Evolutionary conservation across 2,113 vertebrate species (phyloP).

Genomic region (Pantherophis guttatus): DNA sequence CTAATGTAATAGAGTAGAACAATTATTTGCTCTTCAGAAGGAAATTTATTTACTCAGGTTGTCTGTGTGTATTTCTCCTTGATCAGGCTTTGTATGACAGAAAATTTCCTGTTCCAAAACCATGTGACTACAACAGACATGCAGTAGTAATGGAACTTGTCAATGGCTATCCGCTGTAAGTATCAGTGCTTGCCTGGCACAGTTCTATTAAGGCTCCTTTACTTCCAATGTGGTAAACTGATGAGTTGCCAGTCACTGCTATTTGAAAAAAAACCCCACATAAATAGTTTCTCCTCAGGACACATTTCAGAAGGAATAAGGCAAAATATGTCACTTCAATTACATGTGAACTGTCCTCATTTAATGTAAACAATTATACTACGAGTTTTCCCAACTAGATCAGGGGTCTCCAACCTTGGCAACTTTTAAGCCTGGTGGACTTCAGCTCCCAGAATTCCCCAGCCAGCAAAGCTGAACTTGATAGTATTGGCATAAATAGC

Average conservation of each 20-base stretch:
- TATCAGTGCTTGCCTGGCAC: conserved; percentile 36
- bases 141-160: conserved; percentile 95
- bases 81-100: conserved; percentile 86
- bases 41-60: background rate
- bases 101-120: conserved; percentile 94
- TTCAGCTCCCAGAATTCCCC: too few relatives aligned
- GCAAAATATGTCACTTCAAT: background rate
- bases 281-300: background rate
- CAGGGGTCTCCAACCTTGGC: too few relatives aligned
- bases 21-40: background rate
- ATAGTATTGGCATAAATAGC: background rate
- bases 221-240: background rate
- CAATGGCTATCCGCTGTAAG: conserved; percentile 93
- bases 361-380: background rate
- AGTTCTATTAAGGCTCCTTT: background rate
- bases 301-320: background rate
- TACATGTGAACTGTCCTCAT: background rate
- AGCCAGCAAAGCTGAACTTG: background rate
- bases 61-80: background rate
- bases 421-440: too few relatives aligned
- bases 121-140: conserved; percentile 93
- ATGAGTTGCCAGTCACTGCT: background rate
- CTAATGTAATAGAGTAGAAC: background rate
- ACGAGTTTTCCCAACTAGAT: background rate
- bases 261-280: background rate